Evolutionary conservation across 2,113 vertebrate species (phyloP).

Genomic region (Amphiprion percula): DNA sequence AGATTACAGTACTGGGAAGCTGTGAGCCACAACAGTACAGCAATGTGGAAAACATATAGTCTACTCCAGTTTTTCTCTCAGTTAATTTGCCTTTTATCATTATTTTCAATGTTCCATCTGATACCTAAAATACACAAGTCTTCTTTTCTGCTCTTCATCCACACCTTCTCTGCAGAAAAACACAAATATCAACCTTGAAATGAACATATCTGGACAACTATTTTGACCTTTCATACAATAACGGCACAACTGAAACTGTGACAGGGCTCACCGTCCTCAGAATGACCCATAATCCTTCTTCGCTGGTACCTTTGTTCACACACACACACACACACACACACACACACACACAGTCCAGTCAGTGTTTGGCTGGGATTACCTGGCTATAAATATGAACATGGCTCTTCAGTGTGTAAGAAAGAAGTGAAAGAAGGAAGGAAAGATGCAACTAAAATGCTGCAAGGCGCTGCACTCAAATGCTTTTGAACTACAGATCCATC

Average conservation of each 20-base stretch:
- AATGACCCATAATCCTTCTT: slow-evolving; percentile 45
- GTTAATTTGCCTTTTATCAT: not conserved
- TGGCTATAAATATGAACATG: slow-evolving; percentile 47
- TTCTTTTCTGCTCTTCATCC: not conserved
- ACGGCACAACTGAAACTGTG: not conserved
- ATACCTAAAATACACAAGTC: not conserved
- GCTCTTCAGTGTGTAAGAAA: not conserved
- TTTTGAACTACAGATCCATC: not conserved
- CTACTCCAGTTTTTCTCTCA: too few species aligned
- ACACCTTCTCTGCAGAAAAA: not conserved
- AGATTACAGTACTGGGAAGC: slow-evolving; percentile 72
- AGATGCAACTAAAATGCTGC: not conserved
- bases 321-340: slow-evolving; percentile 1
- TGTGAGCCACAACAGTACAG: not conserved
- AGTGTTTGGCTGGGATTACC: slow-evolving; percentile 42
- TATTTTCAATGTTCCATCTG: not conserved
- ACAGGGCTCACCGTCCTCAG: not conserved
- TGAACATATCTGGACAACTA: not conserved
- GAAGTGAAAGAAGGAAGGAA: not conserved
- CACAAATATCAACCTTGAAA: not conserved
- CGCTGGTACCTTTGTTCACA: slow-evolving; percentile 10
- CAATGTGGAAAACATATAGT: slow-evolving; percentile 3
- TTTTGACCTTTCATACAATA: not conserved
- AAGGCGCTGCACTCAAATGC: not conserved
- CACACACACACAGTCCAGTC: slow-evolving; percentile 9